Evolutionary conservation across 1,140 invertebrate species (phyloP).

Genomic region (Branchinecta lindahli): DNA sequence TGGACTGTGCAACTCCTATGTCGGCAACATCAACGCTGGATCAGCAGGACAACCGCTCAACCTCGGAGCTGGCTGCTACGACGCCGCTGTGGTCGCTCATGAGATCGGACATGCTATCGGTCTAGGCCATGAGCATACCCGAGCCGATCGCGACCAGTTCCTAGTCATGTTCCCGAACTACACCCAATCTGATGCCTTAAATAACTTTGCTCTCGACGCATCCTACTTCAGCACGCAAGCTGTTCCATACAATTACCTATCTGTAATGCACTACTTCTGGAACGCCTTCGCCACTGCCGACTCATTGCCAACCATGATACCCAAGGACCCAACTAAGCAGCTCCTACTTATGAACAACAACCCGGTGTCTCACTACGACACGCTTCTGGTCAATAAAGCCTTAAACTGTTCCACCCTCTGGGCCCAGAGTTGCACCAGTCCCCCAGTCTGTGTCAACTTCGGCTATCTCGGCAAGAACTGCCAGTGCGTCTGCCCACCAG

Average conservation of each 20-base stretch:
- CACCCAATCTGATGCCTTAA: no score
- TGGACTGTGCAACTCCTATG: no score
- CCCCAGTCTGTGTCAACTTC: neutral
- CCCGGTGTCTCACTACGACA: neutral
- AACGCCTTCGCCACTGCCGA: neutral
- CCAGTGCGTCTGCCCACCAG: neutral
- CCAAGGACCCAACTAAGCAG: neutral
- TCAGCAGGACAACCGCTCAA: no score
- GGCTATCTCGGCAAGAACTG: neutral
- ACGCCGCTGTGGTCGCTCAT: no score
- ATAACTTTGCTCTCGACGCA: no score
- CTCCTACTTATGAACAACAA: neutral
- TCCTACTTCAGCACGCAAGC: neutral
- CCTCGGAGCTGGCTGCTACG: no score
- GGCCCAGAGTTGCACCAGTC: neutral
- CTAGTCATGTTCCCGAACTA: no score
- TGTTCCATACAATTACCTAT: neutral
- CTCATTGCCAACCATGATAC: neutral
- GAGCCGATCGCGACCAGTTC: no score
- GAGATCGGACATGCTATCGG: no score
- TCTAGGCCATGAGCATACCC: no score
- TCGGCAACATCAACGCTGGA: no score
- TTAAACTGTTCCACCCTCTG: neutral
- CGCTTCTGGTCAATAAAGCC: neutral
- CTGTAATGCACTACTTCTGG: slow-evolving; percentile 2